Evolutionary conservation across 1,140 invertebrate genomes (phyloP).

Genomic region (Drosophila repletoides): DNA sequence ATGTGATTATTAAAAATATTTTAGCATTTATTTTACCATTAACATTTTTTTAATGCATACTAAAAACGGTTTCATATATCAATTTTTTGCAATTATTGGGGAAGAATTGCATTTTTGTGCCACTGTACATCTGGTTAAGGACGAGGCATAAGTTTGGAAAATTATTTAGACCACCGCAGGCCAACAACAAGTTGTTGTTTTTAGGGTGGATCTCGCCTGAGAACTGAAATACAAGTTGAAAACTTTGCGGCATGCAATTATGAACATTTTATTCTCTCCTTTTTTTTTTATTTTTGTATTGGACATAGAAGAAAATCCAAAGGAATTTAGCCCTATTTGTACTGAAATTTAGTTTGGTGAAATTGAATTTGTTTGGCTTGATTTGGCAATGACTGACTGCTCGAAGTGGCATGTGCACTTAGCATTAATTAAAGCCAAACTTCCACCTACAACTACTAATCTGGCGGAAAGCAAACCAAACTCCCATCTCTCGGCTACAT

Average conservation of each 20-base stretch:
- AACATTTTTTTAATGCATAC: too few relatives aligned
- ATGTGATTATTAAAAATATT: too few relatives aligned
- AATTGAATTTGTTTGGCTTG: conserved; percentile 30
- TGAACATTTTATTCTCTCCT: conserved; percentile 12
- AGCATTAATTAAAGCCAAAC: conserved; percentile 57
- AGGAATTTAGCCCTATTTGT: conserved; percentile 21
- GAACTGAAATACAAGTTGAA: conserved; percentile 62
- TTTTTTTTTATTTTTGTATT: neutral
- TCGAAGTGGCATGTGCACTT: conserved; percentile 12
- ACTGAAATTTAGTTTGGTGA: conserved; percentile 32
- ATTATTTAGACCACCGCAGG: conserved; percentile 71
- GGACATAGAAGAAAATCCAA: conserved; percentile 1
- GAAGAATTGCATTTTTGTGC: too few relatives aligned
- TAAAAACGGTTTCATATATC: too few relatives aligned
- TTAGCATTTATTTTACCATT: too few relatives aligned
- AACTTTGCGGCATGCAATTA: conserved; percentile 61
- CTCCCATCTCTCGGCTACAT: too few relatives aligned
- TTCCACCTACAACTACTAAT: conserved; percentile 44
- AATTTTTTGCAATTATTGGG: too few relatives aligned
- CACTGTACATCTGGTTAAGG: too few relatives aligned
- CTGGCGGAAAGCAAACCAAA: conserved; percentile 30
- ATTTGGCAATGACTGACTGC: too few relatives aligned
- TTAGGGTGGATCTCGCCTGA: conserved; percentile 24
- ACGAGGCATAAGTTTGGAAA: conserved; percentile 76
- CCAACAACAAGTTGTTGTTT: conserved; percentile 68